Percentiles rank a stretch among this genome's conserved stretches.
Evolutionary conservation across 2,888 invertebrate species (phyloP).

Genomic region (Eupithecia dodoneata): DNA sequence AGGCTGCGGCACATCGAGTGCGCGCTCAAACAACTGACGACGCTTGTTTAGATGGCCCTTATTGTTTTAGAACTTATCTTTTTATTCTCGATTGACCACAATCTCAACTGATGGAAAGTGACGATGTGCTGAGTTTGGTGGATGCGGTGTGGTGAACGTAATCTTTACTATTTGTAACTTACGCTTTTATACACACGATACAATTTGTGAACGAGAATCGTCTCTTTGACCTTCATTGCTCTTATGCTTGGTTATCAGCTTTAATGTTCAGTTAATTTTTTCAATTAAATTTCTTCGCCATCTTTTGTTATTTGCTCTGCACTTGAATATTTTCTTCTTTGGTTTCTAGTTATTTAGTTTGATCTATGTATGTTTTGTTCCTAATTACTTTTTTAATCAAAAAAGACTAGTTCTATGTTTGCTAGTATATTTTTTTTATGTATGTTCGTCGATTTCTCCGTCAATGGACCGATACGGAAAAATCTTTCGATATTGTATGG

Average conservation of each 20-base stretch:
- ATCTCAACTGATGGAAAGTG: too few relatives aligned
- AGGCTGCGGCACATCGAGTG: constrained; percentile 91
- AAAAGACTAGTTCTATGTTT: too few relatives aligned
- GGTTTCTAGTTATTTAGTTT: background rate
- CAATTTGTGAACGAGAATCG: background rate
- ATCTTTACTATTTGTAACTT: background rate
- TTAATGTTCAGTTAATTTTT: background rate
- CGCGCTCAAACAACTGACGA: constrained; percentile 85
- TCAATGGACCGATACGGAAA: too few relatives aligned
- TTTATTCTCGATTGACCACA: too few relatives aligned
- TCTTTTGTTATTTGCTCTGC: background rate
- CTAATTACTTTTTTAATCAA: background rate
- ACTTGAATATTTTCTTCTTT: background rate
- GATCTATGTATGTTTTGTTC: background rate
- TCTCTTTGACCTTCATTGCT: constrained; percentile 30
- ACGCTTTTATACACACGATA: background rate
- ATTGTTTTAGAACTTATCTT: background rate
- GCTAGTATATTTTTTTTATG: too few relatives aligned
- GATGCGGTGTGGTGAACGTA: background rate
- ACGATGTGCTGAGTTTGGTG: too few relatives aligned
- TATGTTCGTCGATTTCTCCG: too few relatives aligned
- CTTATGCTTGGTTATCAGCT: background rate
- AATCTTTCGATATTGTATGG: too few relatives aligned
- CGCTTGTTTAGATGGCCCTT: constrained; percentile 32
- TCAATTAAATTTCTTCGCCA: background rate